Conservation (phyloP, 2,888 invertebrate species). For the Nemoura dubitans region DNA sequence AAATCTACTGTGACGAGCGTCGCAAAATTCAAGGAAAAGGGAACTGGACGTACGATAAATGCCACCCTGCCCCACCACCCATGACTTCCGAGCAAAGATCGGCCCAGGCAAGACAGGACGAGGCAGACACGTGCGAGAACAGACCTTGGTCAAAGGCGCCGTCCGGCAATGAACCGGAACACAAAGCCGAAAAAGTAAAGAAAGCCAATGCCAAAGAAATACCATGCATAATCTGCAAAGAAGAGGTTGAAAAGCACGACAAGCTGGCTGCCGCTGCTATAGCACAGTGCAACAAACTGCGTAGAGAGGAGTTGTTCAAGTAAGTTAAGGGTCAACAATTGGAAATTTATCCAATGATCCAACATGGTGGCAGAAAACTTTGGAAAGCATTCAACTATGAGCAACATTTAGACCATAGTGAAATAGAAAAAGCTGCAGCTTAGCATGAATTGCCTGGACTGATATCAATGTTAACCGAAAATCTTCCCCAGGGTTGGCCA, state of each 20-base stretch:
- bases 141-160: constrained; percentile 8
- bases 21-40: constrained; percentile 33
- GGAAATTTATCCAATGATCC: too few relatives aligned
- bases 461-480: not conserved
- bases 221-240: not conserved
- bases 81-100: constrained; percentile 25
- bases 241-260: not conserved
- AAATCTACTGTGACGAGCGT: constrained; percentile 33
- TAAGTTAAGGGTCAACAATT: not conserved
- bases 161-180: not conserved
- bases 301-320: not conserved
- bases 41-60: not conserved
- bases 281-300: not conserved
- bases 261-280: not conserved
- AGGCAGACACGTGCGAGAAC: constrained; percentile 14
- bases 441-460: too few relatives aligned
- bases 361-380: too few relatives aligned
- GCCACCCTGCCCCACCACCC: constrained; percentile 3
- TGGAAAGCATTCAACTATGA: too few relatives aligned
- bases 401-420: too few relatives aligned
- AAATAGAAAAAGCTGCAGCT: too few relatives aligned
- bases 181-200: not conserved
- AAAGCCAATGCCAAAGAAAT: not conserved
- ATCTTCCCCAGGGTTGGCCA: constrained; percentile 62
- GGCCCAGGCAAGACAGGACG: not conserved